Evolutionary conservation across 2,888 invertebrate species (phyloP), one percentile per base, ranked within the genome.

Genomic region (Machimus rusticus): DNA sequence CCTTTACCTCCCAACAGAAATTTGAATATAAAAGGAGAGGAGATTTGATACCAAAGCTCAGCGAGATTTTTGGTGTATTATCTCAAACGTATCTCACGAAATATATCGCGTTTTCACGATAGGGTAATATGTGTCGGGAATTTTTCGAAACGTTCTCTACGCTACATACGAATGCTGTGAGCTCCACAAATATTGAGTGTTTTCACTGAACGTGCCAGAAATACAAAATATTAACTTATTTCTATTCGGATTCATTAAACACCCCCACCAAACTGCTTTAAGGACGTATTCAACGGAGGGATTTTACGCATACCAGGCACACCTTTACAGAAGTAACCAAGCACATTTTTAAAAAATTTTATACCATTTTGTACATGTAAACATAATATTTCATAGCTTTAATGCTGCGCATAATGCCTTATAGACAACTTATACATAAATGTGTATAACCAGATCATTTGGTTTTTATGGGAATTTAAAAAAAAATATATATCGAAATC

Each of bases 161-260:
- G 57, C 19, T 28, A 66, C 66, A 23, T 66, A 76, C 34, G 76
- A 76, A 28, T n/a, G 8, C 8, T 31, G 5, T 14, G 5, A 76
- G 31, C 28, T 76, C 76, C 34, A 76, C 16, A 39, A 16, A 14
- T 34, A 76, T 76, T 34, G 76, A 34, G 76, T 76, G 39, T 39
- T 76, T 39, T 76, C 76, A 76, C 19, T 37, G 76, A 76, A 76
- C 76, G 81, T 81, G 81, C 16, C 81, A 19, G 34, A 23, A 39
- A 81, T 81, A 31, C 81, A 81, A 81, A 66, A 81, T 31, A 81
- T 81, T 55, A 43, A 31, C 46, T 28, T 51, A 51, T 46, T 81
- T 31, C 23, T 23, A 66, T 66, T 81, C 46, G 28, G 81, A 51
- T 81, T 81, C 81, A 81, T 81, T 81, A 81, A 55, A 81, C 43